Conservation (phyloP, 35 echinoderm and acorn worm genomes). For the Apostichopus japonicus region DNA sequence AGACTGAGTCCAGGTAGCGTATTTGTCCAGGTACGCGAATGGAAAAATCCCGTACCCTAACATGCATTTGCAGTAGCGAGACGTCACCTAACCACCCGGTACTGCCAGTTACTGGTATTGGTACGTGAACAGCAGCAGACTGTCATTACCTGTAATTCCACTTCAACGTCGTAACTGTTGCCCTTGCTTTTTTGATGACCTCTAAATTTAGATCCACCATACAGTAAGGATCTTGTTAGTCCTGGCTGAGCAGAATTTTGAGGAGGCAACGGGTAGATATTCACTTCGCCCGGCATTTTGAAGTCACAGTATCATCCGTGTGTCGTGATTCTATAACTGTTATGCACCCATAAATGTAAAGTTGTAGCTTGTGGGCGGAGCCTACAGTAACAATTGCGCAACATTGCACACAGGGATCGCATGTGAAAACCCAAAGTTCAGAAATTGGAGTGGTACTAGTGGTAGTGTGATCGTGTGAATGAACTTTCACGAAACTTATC, state of each 20-base stretch:
- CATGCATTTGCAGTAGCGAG: no score
- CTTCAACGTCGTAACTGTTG: constrained; percentile 97
- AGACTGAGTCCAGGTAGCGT: no score
- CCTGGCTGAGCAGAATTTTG: constrained; percentile 86
- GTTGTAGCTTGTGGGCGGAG: neutral
- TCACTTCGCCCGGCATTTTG: constrained; percentile 77
- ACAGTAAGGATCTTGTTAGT: constrained; percentile 85
- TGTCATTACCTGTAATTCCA: constrained; percentile 90
- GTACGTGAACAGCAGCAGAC: no score
- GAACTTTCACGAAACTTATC: no score
- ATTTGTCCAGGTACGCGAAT: no score
- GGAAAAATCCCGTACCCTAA: no score
- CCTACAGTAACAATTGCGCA: neutral
- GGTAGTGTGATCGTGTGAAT: no score
- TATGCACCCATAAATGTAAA: neutral
- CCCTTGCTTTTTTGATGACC: constrained; percentile 98
- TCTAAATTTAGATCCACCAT: constrained; percentile 95
- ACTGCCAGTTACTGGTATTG: no score
- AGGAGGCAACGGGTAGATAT: constrained; percentile 86
- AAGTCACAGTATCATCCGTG: neutral
- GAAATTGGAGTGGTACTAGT: no score
- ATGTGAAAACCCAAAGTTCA: no score
- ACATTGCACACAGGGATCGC: neutral
- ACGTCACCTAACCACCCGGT: constrained; percentile 2
- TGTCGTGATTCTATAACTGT: neutral